A percentile compares a stretch with the other conserved stretches of the same genome.
Evolutionary conservation across 2,113 vertebrate genomes (phyloP).

Genomic region (Heterotilapia buettikoferi): DNA sequence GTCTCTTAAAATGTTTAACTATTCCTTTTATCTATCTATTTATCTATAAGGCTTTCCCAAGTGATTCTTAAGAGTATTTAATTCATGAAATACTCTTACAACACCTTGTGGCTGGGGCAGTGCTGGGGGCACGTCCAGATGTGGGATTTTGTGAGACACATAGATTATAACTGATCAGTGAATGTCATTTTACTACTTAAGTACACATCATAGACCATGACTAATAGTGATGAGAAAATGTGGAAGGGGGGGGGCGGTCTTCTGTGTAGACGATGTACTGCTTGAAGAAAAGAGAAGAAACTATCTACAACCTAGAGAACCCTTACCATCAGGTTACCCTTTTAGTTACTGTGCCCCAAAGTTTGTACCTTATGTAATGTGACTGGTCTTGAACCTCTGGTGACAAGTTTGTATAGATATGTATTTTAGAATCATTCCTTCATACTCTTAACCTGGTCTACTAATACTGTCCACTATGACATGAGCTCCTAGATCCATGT

Average conservation of each 20-base stretch:
- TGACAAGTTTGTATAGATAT: neutral
- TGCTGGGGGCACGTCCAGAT: neutral
- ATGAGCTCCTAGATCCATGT: neutral
- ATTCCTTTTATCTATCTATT: neutral
- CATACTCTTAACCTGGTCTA: neutral
- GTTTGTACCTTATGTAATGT: neutral
- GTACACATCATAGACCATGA: neutral
- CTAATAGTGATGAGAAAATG: neutral
- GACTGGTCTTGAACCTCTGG: neutral
- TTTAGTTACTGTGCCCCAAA: neutral
- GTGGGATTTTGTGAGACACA: neutral
- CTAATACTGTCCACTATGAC: neutral
- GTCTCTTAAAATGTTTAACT: neutral
- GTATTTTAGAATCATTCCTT: neutral
- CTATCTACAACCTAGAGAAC: neutral
- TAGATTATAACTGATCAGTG: neutral
- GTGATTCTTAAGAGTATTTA: neutral
- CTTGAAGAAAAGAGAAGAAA: neutral
- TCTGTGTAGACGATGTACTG: neutral
- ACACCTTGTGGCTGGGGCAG: neutral
- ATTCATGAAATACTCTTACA: neutral
- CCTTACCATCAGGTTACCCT: neutral
- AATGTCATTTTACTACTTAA: neutral
- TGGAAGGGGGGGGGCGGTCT: neutral
- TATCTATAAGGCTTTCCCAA: neutral